Percentiles rank a stretch among this genome's conserved stretches.
Conservation (phyloP, 2,113 vertebrate genomes). For the Ariopsis seemanni region DNA sequence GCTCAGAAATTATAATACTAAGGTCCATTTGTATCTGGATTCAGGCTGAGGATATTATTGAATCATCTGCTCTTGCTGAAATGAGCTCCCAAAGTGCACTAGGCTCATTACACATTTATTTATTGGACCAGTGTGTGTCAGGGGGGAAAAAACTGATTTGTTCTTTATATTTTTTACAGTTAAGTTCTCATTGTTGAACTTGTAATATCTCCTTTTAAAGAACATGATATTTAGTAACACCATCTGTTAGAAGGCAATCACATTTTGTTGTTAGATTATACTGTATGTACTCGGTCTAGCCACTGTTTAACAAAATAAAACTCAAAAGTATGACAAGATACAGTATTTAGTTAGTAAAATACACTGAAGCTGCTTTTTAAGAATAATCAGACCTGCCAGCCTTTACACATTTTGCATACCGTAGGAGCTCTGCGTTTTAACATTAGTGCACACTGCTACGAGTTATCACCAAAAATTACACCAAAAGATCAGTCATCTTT, state of each 20-base stretch:
- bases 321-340: background rate
- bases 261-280: background rate
- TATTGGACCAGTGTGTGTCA: slow-evolving; percentile 18
- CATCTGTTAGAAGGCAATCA: background rate
- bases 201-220: background rate
- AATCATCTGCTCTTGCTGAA: background rate
- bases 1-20: slow-evolving; percentile 14
- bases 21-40: slow-evolving; percentile 3
- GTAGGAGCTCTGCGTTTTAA: background rate
- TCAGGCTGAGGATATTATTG: slow-evolving; percentile 8
- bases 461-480: background rate
- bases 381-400: background rate
- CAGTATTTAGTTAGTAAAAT: background rate
- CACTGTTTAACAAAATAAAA: background rate
- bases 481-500: background rate
- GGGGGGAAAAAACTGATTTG: background rate
- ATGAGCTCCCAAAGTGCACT: background rate
- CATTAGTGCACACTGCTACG: background rate
- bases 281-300: background rate
- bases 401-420: background rate
- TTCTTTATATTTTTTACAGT: slow-evolving; percentile 20
- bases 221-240: too few relatives aligned
- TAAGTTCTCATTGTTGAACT: slow-evolving; percentile 14
- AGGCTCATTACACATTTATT: background rate
- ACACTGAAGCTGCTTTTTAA: background rate